Percentiles rank a stretch among this genome's conserved stretches.
phyloP scores from a whole-genome alignment of 1,140 invertebrate species.

The Trichogramma pretiosum region DNA sequence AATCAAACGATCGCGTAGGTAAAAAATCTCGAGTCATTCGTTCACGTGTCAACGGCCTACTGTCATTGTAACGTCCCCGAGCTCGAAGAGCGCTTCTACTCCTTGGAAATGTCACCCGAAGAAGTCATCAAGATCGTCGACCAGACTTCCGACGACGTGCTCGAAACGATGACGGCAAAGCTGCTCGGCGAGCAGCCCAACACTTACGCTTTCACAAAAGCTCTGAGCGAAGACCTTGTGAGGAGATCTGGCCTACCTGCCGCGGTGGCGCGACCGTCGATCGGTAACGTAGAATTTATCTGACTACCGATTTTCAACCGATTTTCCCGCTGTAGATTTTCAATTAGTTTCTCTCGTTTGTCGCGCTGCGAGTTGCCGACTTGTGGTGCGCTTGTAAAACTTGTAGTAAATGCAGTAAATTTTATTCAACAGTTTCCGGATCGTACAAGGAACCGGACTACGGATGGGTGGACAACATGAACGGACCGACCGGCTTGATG shows the following conservation, averaged over 20 bases:
- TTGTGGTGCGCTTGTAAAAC: no score
- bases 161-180: slow-evolving; percentile 67
- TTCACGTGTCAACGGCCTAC: slow-evolving; percentile 77
- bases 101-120: slow-evolving; percentile 61
- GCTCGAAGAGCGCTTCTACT: slow-evolving; percentile 61
- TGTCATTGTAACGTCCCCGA: slow-evolving; percentile 64
- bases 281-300: slow-evolving; percentile 51
- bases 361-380: no score
- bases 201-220: slow-evolving; percentile 73
- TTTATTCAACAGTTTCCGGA: slow-evolving; percentile 63
- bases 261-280: slow-evolving; percentile 64
- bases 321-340: no score
- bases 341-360: no score
- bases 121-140: slow-evolving; percentile 65
- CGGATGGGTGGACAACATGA: slow-evolving; percentile 92
- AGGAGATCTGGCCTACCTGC: slow-evolving; percentile 55
- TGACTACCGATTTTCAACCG: slow-evolving; percentile 3
- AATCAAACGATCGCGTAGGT: slow-evolving; percentile 14
- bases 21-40: slow-evolving; percentile 41
- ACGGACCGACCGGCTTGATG: slow-evolving; percentile 79
- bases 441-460: slow-evolving; percentile 61
- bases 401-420: no score
- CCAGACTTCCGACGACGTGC: slow-evolving; percentile 64
- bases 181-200: slow-evolving; percentile 66
- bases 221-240: slow-evolving; percentile 63